Evolutionary conservation across 2,888 invertebrate genomes (phyloP), one percentile per base, ranked within the genome.

Genomic region (Leucozona laternaria): DNA sequence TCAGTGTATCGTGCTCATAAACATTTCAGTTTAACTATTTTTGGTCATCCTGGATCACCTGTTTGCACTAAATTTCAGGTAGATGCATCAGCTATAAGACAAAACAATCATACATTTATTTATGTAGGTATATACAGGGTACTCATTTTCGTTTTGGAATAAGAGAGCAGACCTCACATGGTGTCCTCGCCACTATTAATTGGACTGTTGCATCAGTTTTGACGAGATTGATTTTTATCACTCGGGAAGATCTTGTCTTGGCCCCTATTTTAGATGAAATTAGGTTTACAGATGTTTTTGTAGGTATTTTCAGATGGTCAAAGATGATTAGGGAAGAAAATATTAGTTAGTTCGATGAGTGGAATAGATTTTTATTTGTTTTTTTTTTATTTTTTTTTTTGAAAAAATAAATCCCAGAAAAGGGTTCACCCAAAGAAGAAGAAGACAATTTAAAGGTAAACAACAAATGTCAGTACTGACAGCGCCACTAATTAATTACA

Each of bases 231-330:
- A 75, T 72, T 78, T 80, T 83, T 79, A 88, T 82, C 76, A 58
- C 8, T n/a, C 11, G 53, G 34, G 25, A 55, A 22, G 72, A 86
- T 79, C 82, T 79, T 79, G 78, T 87, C 60, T 57, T 68, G 68
- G 28, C 75, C 78, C 83, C 73, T 89, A 89, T 90, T 90, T 89
- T 89, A 89, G 90, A 90, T 89, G 88, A 90, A 91, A 91, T 92
- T 91, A 90, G 90, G 89, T 90, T 92, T 91, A 90, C 90, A 89
- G 90, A 89, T 89, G 90, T 90, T 90, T 89, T 25, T 77, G 25
- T 60, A 72, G 43, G 48, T 82, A 2, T 25, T 34, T 60, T 31
- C 25, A 72, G 77, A 82, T 82, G 72, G 15, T 60, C 68, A 17
- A 28, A 17, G 8, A 17, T 40, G 76, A 84, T 84, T 37, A 68